A percentile compares a stretch with the other conserved stretches of the same genome.
Conservation (phyloP, 30 jellyfish, hydroid and myxozoan genomes). For the Chironex yamaguchii region DNA sequence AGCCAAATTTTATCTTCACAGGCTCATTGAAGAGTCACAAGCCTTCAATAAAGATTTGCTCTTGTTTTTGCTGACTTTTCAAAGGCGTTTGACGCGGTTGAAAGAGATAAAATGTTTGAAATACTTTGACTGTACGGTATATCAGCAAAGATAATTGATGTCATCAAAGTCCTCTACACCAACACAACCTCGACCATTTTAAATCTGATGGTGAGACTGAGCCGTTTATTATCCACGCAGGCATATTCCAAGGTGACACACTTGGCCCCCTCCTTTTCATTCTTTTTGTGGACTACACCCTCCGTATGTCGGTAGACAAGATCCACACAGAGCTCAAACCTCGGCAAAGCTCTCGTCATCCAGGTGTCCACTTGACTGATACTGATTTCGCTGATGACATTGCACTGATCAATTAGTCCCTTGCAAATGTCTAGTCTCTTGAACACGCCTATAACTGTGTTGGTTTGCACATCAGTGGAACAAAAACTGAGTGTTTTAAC, state of each 20-base stretch:
- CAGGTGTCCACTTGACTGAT: no score
- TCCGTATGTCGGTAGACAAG: not conserved
- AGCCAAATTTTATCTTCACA: constrained; percentile 13
- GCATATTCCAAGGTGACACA: constrained; percentile 45
- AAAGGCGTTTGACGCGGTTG: constrained; percentile 31
- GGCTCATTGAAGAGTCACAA: constrained; percentile 9
- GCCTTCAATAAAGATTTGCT: not conserved
- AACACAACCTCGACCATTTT: not conserved
- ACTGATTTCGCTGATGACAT: no score
- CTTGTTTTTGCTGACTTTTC: constrained; percentile 5
- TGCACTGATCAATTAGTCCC: no score
- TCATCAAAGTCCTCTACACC: constrained; percentile 25
- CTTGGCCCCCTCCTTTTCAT: constrained; percentile 20
- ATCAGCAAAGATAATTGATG: not conserved
- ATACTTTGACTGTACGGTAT: constrained; percentile 17
- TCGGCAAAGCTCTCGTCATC: no score
- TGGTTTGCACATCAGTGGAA: no score
- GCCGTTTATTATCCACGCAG: not conserved
- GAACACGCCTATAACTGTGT: no score
- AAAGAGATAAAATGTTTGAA: constrained; percentile 21
- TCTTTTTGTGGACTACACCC: not conserved
- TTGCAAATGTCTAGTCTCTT: no score
- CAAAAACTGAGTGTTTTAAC: no score
- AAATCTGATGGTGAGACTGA: constrained; percentile 17
- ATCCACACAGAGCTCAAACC: no score